A percentile compares a stretch with the other conserved stretches of the same genome.
These are phyloP conservation scores for Siniperca scherzeri DNA, from an alignment of 2,797 vertebrate species.

Conservation along the genomic window DNA sequence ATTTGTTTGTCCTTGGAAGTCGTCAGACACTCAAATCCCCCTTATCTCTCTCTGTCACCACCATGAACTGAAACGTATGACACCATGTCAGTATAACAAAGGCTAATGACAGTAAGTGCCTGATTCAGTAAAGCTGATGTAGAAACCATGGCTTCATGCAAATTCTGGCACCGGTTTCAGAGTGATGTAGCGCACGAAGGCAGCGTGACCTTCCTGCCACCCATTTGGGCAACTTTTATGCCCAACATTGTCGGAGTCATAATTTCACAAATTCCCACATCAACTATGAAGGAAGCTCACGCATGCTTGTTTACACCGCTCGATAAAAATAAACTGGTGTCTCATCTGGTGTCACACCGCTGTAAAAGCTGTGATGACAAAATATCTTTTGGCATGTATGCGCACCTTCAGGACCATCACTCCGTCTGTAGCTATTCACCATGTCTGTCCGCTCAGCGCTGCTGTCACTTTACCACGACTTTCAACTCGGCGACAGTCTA, in stretches of 20 bases:
- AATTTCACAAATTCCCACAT: conserved; percentile 13
- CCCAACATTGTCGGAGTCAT: conserved; percentile 40
- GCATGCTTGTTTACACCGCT: conserved; percentile 34
- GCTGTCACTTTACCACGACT: conserved; percentile 87
- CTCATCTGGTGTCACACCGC: conserved; percentile 12
- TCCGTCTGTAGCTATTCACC: conserved; percentile 74
- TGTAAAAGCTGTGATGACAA: conserved; percentile 41
- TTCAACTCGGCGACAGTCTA: conserved; percentile 78
- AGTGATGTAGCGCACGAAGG: conserved; percentile 67
- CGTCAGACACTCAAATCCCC: conserved; percentile 10
- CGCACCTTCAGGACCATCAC: conserved; percentile 77
- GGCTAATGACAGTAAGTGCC: conserved; percentile 25
- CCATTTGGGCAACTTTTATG: conserved; percentile 71
- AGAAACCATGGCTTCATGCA: conserved; percentile 25
- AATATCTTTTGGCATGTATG: conserved; percentile 57
- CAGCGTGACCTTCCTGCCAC: conserved; percentile 62
- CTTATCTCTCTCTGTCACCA: background rate
- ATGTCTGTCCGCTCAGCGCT: conserved; percentile 76
- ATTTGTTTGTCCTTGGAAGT: background rate
- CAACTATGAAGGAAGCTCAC: conserved; percentile 24
- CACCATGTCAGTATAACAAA: conserved; percentile 55
- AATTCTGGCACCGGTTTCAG: conserved; percentile 41
- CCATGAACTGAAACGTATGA: conserved; percentile 46
- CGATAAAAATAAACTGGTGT: conserved; percentile 43
- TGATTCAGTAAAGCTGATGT: conserved; percentile 34